Percentiles rank a stretch among this genome's conserved stretches.
Conservation (phyloP, 2,888 invertebrate species). For the Dolichomitus sp. region DNA sequence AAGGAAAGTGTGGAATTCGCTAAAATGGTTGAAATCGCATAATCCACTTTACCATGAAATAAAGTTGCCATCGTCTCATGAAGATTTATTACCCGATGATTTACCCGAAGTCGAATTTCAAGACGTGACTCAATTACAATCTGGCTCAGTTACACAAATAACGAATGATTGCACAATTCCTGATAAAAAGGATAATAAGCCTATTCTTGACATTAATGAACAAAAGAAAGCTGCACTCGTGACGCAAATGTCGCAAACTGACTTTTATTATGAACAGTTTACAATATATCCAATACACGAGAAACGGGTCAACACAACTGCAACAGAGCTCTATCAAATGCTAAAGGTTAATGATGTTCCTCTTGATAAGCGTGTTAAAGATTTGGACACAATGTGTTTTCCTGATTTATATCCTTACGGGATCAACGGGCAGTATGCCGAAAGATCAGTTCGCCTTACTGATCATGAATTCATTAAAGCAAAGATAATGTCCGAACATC, state of each 20-base stretch:
- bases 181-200: background rate
- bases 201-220: slow-evolving; percentile 1
- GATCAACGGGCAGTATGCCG: slow-evolving; percentile 59
- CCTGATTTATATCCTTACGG: slow-evolving; percentile 64
- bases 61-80: slow-evolving; percentile 65
- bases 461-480: slow-evolving; percentile 72
- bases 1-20: slow-evolving; percentile 74
- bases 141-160: background rate
- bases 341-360: slow-evolving; percentile 66
- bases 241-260: slow-evolving; percentile 62
- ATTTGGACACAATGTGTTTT: slow-evolving; percentile 68
- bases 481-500: slow-evolving; percentile 71
- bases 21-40: slow-evolving; percentile 76
- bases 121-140: slow-evolving; percentile 3
- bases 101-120: slow-evolving; percentile 9
- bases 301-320: slow-evolving; percentile 60
- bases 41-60: slow-evolving; percentile 76
- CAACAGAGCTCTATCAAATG: slow-evolving; percentile 73
- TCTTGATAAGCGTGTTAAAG: slow-evolving; percentile 59
- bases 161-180: background rate
- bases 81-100: slow-evolving; percentile 28
- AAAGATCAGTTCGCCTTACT: no score
- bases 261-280: slow-evolving; percentile 63
- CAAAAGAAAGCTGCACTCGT: slow-evolving; percentile 29
- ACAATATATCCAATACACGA: slow-evolving; percentile 69